These are phyloP conservation scores for Caenorhabditis japonica DNA, from an alignment of 2,888 invertebrate species.

Conservation along the genomic window DNA sequence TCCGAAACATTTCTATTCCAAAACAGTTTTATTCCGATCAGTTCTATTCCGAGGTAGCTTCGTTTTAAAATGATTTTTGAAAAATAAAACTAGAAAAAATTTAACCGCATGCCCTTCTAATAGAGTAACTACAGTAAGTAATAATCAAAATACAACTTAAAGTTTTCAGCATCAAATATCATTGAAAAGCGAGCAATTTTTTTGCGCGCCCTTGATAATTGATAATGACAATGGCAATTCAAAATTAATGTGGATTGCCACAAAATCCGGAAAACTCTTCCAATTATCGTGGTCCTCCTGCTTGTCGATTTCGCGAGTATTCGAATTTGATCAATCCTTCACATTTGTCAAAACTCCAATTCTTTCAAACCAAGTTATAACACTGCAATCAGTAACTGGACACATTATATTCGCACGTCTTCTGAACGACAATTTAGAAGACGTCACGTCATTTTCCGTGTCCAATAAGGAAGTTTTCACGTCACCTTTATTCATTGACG, in stretches of 20 bases:
- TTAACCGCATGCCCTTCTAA: too few species aligned
- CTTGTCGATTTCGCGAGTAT: not conserved
- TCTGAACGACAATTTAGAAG: constrained; percentile 1
- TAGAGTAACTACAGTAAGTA: too few species aligned
- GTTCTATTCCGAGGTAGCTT: too few species aligned
- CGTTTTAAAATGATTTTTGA: too few species aligned
- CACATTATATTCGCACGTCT: constrained; percentile 6
- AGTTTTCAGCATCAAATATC: constrained; percentile 18
- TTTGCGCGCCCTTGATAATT: constrained; percentile 28
- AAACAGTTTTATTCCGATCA: too few species aligned
- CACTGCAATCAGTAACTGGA: constrained; percentile 25
- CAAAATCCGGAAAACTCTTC: constrained; percentile 17
- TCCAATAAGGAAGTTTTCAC: constrained; percentile 31
- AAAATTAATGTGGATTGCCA: constrained; percentile 7
- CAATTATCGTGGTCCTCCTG: not conserved
- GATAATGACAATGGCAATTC: too few species aligned
- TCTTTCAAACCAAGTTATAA: not conserved
- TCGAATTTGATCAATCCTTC: constrained; percentile 8
- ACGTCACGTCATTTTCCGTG: constrained; percentile 1
- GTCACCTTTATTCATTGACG: constrained; percentile 8
- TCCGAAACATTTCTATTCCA: too few species aligned
- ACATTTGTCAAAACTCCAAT: constrained; percentile 18
- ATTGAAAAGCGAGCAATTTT: constrained; percentile 15
- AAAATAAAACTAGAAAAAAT: too few species aligned
- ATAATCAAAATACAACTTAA: too few species aligned